Conservation (phyloP, 2,113 vertebrate genomes). For the Cynopterus brachyotis region DNA sequence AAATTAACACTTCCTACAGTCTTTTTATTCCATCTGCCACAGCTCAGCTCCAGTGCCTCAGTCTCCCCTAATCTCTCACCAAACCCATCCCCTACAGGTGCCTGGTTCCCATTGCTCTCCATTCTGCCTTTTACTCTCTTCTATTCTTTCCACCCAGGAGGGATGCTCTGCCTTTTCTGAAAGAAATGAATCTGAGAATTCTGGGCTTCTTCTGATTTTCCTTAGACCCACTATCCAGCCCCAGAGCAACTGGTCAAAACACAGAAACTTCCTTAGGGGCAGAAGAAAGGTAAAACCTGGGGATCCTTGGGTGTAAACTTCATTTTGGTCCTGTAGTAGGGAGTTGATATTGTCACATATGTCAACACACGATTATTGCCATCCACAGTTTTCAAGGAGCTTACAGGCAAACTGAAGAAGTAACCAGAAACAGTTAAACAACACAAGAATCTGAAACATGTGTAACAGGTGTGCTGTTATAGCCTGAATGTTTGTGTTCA, state of each 20-base stretch:
- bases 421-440: neutral
- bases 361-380: neutral
- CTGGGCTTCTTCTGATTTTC: neutral
- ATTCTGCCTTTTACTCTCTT: neutral
- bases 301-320: neutral
- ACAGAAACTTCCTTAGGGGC: neutral
- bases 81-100: no score
- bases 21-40: neutral
- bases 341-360: neutral
- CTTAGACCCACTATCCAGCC: neutral
- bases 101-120: neutral
- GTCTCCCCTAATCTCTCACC: neutral
- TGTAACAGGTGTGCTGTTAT: neutral
- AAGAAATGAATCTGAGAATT: conserved; percentile 5
- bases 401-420: neutral
- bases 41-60: neutral
- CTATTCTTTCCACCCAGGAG: neutral
- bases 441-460: neutral
- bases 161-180: neutral
- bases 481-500: neutral
- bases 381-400: neutral
- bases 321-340: neutral
- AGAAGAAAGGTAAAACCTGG: neutral
- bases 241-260: neutral
- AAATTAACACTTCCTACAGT: neutral